Conservation (phyloP, 2,888 invertebrate species). For the Acleris emargana region DNA sequence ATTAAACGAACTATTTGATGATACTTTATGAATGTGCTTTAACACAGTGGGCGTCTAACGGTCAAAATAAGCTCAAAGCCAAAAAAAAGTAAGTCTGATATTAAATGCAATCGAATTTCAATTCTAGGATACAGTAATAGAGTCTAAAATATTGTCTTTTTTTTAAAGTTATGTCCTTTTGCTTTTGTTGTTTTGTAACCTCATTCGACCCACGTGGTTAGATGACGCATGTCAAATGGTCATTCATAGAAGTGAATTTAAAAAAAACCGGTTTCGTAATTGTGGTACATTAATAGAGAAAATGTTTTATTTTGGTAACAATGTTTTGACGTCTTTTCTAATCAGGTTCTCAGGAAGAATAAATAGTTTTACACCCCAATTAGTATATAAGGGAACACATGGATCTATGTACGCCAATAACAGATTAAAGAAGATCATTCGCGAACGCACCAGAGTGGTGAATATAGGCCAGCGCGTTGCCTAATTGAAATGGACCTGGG, state of each 20-base stretch:
- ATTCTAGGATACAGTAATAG: background rate
- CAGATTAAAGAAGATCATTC: no score
- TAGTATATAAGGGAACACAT: no score
- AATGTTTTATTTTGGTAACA: background rate
- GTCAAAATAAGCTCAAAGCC: background rate
- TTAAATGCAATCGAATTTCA: background rate
- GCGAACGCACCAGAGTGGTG: no score
- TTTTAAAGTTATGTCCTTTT: background rate
- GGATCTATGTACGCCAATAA: no score
- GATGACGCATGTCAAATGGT: conserved; percentile 1
- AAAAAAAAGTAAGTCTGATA: background rate
- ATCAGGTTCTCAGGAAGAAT: no score
- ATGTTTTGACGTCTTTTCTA: no score
- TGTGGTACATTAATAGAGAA: background rate
- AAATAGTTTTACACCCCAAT: no score
- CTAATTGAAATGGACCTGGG: no score
- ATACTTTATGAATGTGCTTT: conserved; percentile 2
- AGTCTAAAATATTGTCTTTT: background rate
- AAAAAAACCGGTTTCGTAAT: background rate
- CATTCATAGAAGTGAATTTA: conserved; percentile 6
- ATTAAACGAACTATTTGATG: background rate
- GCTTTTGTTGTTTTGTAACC: background rate
- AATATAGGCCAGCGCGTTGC: no score
- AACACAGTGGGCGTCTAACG: background rate
- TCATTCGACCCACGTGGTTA: conserved; percentile 9